Percentiles rank a stretch among this genome's conserved stretches.
Evolutionary conservation across 2,888 invertebrate species (phyloP).

Genomic region (Cantharis rufa): DNA sequence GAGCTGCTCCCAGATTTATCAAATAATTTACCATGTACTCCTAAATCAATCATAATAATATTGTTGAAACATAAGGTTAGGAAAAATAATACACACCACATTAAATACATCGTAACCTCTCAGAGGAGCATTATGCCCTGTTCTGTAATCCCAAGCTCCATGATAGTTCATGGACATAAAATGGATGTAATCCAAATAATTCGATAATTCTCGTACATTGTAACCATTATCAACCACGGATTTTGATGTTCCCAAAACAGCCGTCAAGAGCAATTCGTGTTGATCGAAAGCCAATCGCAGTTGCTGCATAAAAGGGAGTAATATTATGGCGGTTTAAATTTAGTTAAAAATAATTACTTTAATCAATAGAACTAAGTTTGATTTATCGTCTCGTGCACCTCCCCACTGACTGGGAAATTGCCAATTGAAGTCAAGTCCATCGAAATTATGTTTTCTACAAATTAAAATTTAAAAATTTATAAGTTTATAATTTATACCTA

Average conservation of each 20-base stretch:
- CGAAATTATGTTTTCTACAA: conserved; percentile 53
- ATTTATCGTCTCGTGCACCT: conserved; percentile 40
- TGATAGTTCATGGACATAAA: conserved; percentile 73
- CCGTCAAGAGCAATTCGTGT: conserved; percentile 72
- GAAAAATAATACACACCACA: conserved; percentile 60
- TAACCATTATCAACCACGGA: conserved; percentile 77
- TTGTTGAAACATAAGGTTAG: background rate
- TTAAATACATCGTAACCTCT: conserved; percentile 64
- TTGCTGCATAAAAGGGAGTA: conserved; percentile 59
- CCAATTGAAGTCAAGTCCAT: conserved; percentile 60
- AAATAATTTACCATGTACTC: conserved; percentile 79
- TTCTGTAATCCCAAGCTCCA: conserved; percentile 77
- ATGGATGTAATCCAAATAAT: conserved; percentile 73
- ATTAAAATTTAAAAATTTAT: too few species aligned
- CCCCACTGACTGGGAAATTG: conserved; percentile 57
- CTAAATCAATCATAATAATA: conserved; percentile 54
- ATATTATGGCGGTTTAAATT: too few species aligned
- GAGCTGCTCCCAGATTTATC: conserved; percentile 71
- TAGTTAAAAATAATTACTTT: conserved; percentile 58
- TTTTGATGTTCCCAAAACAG: conserved; percentile 80
- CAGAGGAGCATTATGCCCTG: conserved; percentile 81
- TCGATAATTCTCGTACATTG: conserved; percentile 72
- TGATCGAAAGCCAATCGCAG: conserved; percentile 71
- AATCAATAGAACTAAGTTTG: too few species aligned
- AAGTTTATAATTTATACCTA: too few species aligned